A percentile compares a stretch with the other conserved stretches of the same genome.
These are phyloP conservation scores for Carduelis carduelis DNA, from an alignment of 2,797 vertebrate genomes.

Conservation along the genomic window DNA sequence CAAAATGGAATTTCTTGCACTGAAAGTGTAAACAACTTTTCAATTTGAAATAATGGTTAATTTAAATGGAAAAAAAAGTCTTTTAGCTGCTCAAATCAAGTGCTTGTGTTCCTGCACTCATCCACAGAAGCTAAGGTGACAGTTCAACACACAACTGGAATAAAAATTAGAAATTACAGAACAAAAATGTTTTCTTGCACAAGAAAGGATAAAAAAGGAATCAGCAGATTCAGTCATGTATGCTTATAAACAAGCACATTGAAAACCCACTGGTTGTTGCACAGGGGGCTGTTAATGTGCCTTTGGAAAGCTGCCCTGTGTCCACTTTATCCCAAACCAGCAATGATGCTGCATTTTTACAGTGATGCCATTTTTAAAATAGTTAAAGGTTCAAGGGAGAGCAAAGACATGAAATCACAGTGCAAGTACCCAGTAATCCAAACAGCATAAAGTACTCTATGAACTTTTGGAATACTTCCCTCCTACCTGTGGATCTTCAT, in stretches of 20 bases:
- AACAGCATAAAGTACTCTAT: background rate
- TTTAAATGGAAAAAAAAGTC: background rate
- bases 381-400: background rate
- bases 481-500: constrained; percentile 83
- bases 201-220: background rate
- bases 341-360: background rate
- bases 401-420: background rate
- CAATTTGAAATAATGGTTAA: background rate
- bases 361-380: background rate
- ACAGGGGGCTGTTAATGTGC: background rate
- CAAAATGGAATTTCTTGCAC: background rate
- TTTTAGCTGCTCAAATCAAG: background rate
- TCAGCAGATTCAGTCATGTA: background rate
- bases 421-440: background rate
- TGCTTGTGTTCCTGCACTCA: background rate
- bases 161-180: background rate
- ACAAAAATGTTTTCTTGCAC: background rate
- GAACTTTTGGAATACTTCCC: background rate
- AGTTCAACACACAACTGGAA: background rate
- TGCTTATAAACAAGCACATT: background rate
- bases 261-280: background rate
- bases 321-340: background rate
- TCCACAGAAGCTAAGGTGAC: background rate
- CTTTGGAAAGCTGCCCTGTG: background rate
- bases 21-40: background rate